Percentiles rank a stretch among this genome's conserved stretches.
These are phyloP conservation scores for Hozukius guyotensis DNA, from an alignment of 2,797 vertebrate species.

Conservation along the genomic window DNA sequence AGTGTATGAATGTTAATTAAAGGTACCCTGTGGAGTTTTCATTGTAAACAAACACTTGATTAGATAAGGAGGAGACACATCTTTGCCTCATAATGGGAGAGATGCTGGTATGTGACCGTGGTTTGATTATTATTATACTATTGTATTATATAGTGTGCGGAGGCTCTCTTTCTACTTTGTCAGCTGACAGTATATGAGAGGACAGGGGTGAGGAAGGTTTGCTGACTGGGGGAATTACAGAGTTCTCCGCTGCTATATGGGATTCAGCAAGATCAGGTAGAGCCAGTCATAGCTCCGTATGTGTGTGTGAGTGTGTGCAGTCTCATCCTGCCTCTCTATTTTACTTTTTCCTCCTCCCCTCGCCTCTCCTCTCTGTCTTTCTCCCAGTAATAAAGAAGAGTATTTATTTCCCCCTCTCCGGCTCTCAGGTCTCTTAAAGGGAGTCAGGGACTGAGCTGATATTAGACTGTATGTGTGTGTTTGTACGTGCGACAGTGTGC, in stretches of 20 bases:
- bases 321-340: conserved; percentile 61
- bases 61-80: not conserved
- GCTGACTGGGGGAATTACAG: conserved; percentile 82
- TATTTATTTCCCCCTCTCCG: conserved; percentile 81
- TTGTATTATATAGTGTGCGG: conserved; percentile 25
- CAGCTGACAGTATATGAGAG: conserved; percentile 71
- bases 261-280: conserved; percentile 69
- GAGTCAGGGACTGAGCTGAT: conserved; percentile 73
- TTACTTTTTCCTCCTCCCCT: conserved; percentile 53
- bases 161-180: conserved; percentile 54
- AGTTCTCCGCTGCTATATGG: conserved; percentile 66
- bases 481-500: conserved; percentile 17
- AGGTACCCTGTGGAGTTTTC: not conserved
- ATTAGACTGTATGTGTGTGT: conserved; percentile 73
- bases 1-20: conserved; percentile 17
- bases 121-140: conserved; percentile 25
- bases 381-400: conserved; percentile 81
- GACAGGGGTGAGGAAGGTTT: conserved; percentile 68
- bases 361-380: conserved; percentile 62
- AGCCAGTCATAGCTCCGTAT: conserved; percentile 40
- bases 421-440: conserved; percentile 80
- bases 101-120: not conserved
- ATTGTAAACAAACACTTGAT: conserved; percentile 20
- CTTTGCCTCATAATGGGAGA: conserved; percentile 4
- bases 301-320: conserved; percentile 29